Percentiles rank a stretch among this genome's conserved stretches.
Evolutionary conservation across 2,113 vertebrate species (phyloP).

Genomic region (Lophotis ruficrista): DNA sequence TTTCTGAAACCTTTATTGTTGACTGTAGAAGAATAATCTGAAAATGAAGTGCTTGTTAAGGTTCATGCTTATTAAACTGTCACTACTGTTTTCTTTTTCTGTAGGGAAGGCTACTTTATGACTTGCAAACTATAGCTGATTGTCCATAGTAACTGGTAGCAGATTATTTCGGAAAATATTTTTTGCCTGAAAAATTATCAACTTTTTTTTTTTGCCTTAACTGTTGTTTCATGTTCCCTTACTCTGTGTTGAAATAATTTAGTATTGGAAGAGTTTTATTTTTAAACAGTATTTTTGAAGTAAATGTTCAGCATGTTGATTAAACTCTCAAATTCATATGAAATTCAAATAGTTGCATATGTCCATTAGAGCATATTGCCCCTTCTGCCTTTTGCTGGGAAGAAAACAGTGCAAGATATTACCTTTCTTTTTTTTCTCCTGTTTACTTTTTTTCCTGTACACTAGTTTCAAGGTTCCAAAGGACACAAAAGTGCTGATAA

Average conservation of each 20-base stretch:
- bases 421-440: background rate
- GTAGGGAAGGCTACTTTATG: background rate
- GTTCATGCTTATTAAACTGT: slow-evolving; percentile 5
- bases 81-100: background rate
- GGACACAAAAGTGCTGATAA: background rate
- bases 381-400: background rate
- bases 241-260: background rate
- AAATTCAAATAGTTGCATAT: background rate
- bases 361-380: background rate
- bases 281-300: background rate
- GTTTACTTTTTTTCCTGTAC: background rate
- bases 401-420: background rate
- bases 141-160: background rate
- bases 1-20: background rate
- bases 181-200: background rate
- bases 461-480: background rate
- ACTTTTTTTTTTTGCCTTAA: background rate
- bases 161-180: background rate
- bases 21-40: background rate
- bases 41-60: background rate
- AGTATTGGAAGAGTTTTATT: background rate
- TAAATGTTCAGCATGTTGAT: background rate
- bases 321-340: background rate
- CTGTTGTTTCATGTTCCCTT: background rate
- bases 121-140: background rate